phyloP scores from a whole-genome alignment of 2,113 vertebrate species.

The Platysternon megacephalum region DNA sequence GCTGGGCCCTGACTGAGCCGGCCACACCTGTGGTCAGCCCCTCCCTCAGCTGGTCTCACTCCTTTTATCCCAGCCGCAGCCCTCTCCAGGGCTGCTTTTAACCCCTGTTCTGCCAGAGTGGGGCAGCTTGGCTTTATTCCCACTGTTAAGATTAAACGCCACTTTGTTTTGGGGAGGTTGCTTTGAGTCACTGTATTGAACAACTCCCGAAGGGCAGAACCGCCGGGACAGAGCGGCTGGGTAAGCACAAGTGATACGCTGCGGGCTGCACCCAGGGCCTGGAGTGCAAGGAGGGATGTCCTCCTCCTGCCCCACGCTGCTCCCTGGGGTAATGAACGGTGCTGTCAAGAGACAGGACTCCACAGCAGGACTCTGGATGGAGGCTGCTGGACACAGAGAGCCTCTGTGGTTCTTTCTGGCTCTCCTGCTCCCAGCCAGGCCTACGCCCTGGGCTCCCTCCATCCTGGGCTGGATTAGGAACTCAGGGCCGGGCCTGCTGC shows the following conservation, averaged over 20 bases:
- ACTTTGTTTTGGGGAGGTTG: background rate
- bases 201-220: background rate
- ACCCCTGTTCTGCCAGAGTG: too few relatives aligned
- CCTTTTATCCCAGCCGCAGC: too few relatives aligned
- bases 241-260: background rate
- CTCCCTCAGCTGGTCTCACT: too few relatives aligned
- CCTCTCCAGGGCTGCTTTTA: too few relatives aligned
- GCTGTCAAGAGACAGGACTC: background rate
- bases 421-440: background rate
- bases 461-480: background rate
- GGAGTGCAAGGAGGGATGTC: rapidly evolving
- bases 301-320: background rate
- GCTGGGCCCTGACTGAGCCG: too few relatives aligned
- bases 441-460: background rate
- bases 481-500: background rate
- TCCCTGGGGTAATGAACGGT: background rate
- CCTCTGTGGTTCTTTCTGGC: background rate
- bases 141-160: background rate
- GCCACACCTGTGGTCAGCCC: too few relatives aligned
- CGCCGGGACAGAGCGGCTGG: background rate
- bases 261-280: background rate
- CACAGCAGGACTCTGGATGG: background rate
- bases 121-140: background rate
- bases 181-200: background rate
- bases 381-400: background rate